Evolutionary conservation across 2,113 vertebrate genomes (phyloP), one percentile per base, ranked within the genome.

Genomic region (Prunella fulvescens): DNA sequence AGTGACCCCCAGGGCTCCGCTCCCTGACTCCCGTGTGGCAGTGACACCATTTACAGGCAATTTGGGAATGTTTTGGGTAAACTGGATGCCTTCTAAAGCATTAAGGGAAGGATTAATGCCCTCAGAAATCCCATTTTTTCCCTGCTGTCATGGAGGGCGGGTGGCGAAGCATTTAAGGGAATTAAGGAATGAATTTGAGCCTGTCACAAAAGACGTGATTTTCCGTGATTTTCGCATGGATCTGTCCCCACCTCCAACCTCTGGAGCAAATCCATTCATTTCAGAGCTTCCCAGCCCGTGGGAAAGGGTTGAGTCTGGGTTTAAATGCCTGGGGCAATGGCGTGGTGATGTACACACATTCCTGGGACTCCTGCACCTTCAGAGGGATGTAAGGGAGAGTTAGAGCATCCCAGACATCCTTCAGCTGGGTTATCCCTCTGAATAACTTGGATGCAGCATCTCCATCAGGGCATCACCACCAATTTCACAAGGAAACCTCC

Each of bases 341-440:
- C 1, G 1, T 0, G 2, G 77, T 50, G 56, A 40, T 7, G 33
- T 3, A 5, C 19, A 2, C 3, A 3, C 42, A 15, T 50, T 54
- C 29, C 39, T 6, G 42, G 29, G 29, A n/a, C 31, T 33, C 31
- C 70, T 15, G 1, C 28, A 4, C 14, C 54, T 80, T 23, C 3
- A 11, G 42, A 67, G 47, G 29, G 61, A 44, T 26, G 19, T 1
- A 4, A 25, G 64, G 58, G 66, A 60, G 66, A 39, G 8, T 29
- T 20, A 11, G 37, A 45, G 58, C 88, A 50, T 10, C 54, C 28
- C 72, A 29, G 7, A 6, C 13, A 25, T 72, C 4, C 15, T 14
- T 48, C 78, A 54, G 53, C n/a, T 10, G 26, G 35, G 22, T 67
- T 65, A 72, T 69, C 37, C 2, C 40, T 13, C 42, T 5, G 11